A percentile compares a stretch with the other conserved stretches of the same genome.
These are phyloP conservation scores for Butastur rufipennis DNA, from an alignment of 2,113 vertebrate species.

Conservation along the genomic window DNA sequence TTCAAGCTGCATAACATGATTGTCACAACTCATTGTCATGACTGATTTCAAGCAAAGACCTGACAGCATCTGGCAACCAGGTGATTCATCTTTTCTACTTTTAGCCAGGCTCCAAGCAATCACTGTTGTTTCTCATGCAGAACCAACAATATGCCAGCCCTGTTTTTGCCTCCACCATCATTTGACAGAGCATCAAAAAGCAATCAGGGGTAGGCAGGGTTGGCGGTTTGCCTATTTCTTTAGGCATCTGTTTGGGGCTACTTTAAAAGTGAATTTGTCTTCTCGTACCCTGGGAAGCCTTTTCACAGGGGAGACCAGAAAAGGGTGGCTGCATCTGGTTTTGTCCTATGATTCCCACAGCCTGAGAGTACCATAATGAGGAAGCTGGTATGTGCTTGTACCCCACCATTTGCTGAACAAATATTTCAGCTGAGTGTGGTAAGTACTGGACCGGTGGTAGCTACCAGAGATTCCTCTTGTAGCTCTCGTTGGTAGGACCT, in stretches of 20 bases:
- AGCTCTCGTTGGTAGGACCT: neutral
- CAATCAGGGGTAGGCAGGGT: neutral
- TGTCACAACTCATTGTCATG: neutral
- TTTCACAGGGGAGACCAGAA: neutral
- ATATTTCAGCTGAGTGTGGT: neutral
- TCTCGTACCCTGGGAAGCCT: neutral
- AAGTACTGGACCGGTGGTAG: neutral
- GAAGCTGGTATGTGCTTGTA: neutral
- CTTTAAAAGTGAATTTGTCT: neutral
- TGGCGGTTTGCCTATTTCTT: neutral
- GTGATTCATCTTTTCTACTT: slow-evolving; percentile 33
- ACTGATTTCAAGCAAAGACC: neutral
- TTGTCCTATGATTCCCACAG: neutral
- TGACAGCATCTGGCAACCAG: slow-evolving; percentile 5
- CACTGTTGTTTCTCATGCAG: slow-evolving; percentile 20
- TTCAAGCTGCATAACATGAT: neutral
- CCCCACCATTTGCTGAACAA: neutral
- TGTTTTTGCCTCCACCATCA: neutral
- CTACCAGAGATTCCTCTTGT: neutral
- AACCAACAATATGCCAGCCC: neutral
- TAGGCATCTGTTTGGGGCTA: neutral
- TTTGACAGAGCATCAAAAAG: neutral
- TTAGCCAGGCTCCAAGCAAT: neutral
- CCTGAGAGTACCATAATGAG: neutral
- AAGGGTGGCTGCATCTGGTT: neutral